Evolutionary conservation across 2,797 vertebrate species (phyloP).

Genomic region (Novumbra hubbsi): DNA sequence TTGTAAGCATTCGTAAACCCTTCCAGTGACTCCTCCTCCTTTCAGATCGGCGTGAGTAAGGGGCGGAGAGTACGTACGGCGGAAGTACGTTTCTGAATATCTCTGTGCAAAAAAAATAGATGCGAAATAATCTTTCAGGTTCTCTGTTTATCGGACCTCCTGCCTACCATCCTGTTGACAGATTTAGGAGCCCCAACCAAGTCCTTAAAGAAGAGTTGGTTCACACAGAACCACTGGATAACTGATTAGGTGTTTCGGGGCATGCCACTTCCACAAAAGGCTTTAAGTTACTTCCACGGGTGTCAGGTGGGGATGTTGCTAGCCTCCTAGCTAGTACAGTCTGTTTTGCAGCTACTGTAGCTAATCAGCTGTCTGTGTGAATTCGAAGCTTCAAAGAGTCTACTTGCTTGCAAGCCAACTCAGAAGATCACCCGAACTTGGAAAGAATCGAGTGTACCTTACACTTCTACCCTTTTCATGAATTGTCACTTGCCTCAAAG

Average conservation of each 20-base stretch:
- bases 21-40: not conserved
- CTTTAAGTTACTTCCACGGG: constrained; percentile 14
- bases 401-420: constrained; percentile 11
- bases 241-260: not conserved
- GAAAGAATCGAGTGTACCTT: constrained; percentile 15
- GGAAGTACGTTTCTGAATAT: constrained; percentile 26
- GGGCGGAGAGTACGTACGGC: not conserved
- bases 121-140: constrained; percentile 13
- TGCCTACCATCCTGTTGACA: not conserved
- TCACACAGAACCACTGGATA: constrained; percentile 9
- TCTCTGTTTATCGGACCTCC: constrained; percentile 9
- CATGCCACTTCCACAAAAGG: constrained; percentile 11
- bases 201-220: constrained; percentile 11
- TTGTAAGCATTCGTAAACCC: not conserved
- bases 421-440: constrained; percentile 11
- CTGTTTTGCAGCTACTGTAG: not conserved
- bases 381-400: constrained; percentile 10
- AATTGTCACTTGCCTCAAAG: constrained; percentile 22
- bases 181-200: not conserved
- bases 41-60: not conserved
- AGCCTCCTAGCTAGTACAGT: constrained; percentile 11
- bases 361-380: not conserved
- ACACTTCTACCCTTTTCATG: constrained; percentile 3
- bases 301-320: constrained; percentile 23
- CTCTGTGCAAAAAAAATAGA: constrained; percentile 16